Conservation (phyloP, 2,113 vertebrate genomes). For the Neomonachus schauinslandi region DNA sequence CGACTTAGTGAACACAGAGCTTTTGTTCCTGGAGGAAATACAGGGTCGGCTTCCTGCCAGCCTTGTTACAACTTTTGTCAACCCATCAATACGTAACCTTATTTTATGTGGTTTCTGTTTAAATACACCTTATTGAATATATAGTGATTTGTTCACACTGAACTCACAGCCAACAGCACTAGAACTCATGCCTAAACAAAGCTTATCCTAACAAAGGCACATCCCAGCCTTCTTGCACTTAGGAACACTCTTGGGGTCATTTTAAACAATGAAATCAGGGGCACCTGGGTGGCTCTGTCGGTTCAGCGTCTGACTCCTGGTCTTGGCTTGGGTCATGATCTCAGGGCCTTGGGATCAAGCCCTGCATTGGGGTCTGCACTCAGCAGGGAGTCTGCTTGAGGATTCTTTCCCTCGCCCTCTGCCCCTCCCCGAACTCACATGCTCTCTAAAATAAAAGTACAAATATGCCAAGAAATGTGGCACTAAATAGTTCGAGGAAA, state of each 20-base stretch:
- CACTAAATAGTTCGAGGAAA: background rate
- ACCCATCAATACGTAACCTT: background rate
- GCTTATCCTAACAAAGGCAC: background rate
- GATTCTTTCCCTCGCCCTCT: background rate
- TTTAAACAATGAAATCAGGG: background rate
- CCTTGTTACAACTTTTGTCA: background rate
- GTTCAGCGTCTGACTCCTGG: background rate
- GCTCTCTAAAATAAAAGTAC: background rate
- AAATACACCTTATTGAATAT: background rate
- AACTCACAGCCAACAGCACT: background rate
- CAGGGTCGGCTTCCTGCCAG: background rate
- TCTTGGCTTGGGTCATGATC: background rate
- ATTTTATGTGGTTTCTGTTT: background rate
- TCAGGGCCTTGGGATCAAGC: accelerated
- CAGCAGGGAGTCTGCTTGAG: background rate
- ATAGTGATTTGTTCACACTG: background rate
- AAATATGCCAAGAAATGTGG: background rate
- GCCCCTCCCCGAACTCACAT: background rate
- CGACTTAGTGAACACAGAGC: no score
- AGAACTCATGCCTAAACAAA: background rate
- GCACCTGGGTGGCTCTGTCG: background rate
- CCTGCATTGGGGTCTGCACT: background rate
- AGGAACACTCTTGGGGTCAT: background rate
- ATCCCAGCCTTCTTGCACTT: background rate
- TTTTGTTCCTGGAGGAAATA: no score